Evolutionary conservation across 2,113 vertebrate genomes (phyloP).

Genomic region (Gopherus flavomarginatus): DNA sequence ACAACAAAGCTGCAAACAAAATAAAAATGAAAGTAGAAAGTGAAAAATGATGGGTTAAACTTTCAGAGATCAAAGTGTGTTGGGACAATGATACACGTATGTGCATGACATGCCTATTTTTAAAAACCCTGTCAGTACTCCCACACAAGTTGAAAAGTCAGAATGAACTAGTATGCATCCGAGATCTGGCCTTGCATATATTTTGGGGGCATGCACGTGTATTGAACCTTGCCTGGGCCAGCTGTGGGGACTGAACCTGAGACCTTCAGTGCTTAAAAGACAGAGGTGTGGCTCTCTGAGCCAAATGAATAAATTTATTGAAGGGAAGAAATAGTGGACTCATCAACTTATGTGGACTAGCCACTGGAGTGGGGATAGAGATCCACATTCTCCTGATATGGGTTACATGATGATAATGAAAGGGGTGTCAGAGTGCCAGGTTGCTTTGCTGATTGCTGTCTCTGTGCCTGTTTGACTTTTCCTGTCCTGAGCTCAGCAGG

Average conservation of each 20-base stretch:
- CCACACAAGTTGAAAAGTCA: neutral
- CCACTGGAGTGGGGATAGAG: conserved; percentile 29
- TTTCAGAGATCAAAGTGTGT: neutral
- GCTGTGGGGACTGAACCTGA: neutral
- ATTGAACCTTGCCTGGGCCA: neutral
- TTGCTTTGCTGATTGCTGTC: conserved; percentile 11
- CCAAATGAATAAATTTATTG: neutral
- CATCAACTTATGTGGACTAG: conserved; percentile 18
- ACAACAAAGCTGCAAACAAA: neutral
- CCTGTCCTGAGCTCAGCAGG: neutral
- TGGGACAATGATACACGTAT: neutral
- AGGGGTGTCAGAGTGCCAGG: conserved; percentile 18
- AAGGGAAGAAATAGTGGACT: conserved; percentile 19
- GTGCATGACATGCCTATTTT: neutral
- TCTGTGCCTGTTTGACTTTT: neutral
- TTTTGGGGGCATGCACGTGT: neutral
- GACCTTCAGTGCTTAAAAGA: neutral
- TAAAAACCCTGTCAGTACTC: neutral
- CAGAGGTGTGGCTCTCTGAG: neutral
- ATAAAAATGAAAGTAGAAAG: neutral
- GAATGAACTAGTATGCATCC: neutral
- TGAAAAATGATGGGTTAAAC: neutral
- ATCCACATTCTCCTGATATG: neutral
- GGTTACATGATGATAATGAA: conserved; percentile 6
- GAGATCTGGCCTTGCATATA: neutral